Base-by-base conservation (phyloP, 2,888 invertebrate genomes). In the Acrobasis repandana region DNA sequence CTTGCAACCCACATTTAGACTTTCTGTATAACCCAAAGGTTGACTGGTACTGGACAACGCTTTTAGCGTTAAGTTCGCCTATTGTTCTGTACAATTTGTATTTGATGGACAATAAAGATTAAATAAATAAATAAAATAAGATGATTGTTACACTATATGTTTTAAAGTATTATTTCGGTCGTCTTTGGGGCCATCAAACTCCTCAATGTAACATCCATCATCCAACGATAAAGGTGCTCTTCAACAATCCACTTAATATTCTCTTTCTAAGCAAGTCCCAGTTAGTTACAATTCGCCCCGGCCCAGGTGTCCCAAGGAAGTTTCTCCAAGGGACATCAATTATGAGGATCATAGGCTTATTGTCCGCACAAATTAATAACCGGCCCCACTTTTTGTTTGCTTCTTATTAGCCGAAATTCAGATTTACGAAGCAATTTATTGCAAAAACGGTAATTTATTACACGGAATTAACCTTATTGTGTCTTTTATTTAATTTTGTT, bases 351-450 rank as follows among this genome's bases (percentile, higher is more conserved):
- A 74, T 70, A 68, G 69, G 80, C 81, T 83, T 83, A 85, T 77
- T 80, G 83, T 81, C 75, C 74, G 73, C 75, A 72, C 75, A 78
- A 85, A 86, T 85, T 86, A 83, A 82, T 83, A 81, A 81, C 76
- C 67, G 68, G 74, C 72, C 75, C 71, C 69, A 78, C 78, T 81
- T 83, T 84, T 84, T 82, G 82, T 85, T 80, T 82, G 67, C 67
- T 74, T 75, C 73, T 80, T 80, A 79, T 79, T 79, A 79, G 75
- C 75, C 63, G 69, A 74, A 80, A 80, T 72, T 73, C 61, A 67
- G 75, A 79, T 82, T 83, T 78, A 79, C 78, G 71, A 63, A 54
- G 48, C 34, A 59, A 61, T 65, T 64, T 61, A 64, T 52, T 49
- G 63, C 60, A 63, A 65, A 63, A 63, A 67, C 63, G 64, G 61